Evolutionary conservation across 2,888 invertebrate species (phyloP), one percentile per base, ranked within the genome.

Genomic region (Euphydryas editha): DNA sequence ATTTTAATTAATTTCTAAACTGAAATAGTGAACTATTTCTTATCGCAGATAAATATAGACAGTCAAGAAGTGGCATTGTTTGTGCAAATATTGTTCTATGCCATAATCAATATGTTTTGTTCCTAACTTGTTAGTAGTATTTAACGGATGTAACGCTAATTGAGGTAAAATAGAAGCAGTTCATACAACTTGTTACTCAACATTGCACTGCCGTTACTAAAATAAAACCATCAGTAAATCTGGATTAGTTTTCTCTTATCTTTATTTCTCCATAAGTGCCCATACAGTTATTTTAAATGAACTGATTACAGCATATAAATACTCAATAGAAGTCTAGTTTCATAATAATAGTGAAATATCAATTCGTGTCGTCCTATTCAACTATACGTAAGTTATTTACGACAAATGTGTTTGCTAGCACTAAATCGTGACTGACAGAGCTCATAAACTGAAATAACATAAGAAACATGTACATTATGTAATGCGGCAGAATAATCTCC

Each of bases 361-460:
- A 17, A n/a, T 10, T 54, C 30, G 54, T 54, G 17, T 49, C 15
- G 49, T 49, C 21, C 30, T 55, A 55, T 39, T 49, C 39, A 57
- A 21, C 46, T 20, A 24, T 15, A 37, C 37, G 7, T 49, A 58
- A 20, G 51, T 42, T 17, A 37, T 61, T 61, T 44, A 59, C 57
- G 39, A 46, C 21, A 59, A 46, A 62, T 20, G 18, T 56, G 68
- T 71, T 70, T 71, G 63, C 64, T 67, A 71, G 67, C 57, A 70
- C 69, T 69, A 69, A 72, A 74, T 73, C 72, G 73, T 72, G 73
- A 75, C 72, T 73, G 64, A 73, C 67, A 70, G 49, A 20, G 13
- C 39, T 58, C 42, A 51, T 63, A 58, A 63, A 63, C 18, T 13
- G 21, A 49, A 58, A 63, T 51, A 58, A 17, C 15, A 24, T 57